Conservation (phyloP, 2,797 vertebrate genomes). For the Eleutherodactylus coqui region DNA sequence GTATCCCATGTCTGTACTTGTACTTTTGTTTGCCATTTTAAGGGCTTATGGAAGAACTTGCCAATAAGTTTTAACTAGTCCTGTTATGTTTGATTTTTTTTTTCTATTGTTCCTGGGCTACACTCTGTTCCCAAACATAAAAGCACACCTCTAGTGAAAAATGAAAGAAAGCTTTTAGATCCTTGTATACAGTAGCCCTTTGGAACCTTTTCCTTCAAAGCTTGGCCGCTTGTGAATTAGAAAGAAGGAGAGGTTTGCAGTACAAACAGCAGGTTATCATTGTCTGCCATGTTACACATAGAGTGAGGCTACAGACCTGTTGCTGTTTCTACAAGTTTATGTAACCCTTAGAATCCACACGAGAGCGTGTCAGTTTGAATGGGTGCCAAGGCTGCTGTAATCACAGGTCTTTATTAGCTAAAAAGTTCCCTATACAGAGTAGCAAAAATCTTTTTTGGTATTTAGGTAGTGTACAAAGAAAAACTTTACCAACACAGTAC, state of each 20-base stretch:
- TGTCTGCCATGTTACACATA: not conserved
- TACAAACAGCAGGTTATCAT: not conserved
- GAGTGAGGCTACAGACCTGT: not conserved
- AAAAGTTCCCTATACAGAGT: not conserved
- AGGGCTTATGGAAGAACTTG: not conserved
- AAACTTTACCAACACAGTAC: too few species aligned
- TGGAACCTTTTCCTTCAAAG: not conserved
- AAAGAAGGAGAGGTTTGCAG: too few species aligned
- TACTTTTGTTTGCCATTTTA: not conserved
- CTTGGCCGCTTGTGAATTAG: too few species aligned
- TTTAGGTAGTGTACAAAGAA: too few species aligned
- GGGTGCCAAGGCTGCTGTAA: constrained; percentile 6
- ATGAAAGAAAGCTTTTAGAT: not conserved
- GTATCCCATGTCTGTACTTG: not conserved
- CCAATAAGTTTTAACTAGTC: not conserved
- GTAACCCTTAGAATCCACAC: not conserved
- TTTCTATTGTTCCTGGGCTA: not conserved
- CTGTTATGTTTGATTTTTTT: not conserved
- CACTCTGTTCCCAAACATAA: not conserved
- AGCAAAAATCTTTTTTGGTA: not conserved
- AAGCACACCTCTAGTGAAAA: not conserved
- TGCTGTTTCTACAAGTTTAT: not conserved
- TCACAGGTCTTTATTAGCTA: not conserved
- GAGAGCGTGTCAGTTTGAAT: not conserved
- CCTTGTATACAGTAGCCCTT: not conserved